Percentiles rank a stretch among this genome's conserved stretches.
phyloP scores from a whole-genome alignment of 2,888 invertebrate genomes.

The Belgica antarctica region DNA sequence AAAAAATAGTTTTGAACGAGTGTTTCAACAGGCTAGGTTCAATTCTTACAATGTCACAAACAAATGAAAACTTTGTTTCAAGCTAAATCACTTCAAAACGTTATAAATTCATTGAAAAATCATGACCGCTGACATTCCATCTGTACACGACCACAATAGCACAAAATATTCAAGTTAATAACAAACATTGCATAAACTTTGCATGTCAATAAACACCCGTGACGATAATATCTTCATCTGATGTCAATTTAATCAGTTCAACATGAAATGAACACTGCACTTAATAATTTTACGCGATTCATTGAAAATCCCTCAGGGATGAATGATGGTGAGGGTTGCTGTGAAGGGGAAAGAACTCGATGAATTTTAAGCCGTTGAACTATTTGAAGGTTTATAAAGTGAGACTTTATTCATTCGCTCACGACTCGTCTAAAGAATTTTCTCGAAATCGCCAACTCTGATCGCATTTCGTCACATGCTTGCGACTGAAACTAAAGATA shows the following conservation, averaged over 20 bases:
- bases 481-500: not conserved
- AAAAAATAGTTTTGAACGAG: no score
- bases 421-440: not conserved
- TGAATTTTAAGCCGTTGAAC: not conserved
- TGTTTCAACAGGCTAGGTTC: not conserved
- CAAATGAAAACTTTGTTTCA: no score
- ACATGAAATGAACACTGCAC: not conserved
- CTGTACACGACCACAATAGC: no score
- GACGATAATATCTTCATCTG: not conserved
- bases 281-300: slow-evolving; percentile 11
- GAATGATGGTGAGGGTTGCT: not conserved
- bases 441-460: not conserved
- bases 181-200: no score
- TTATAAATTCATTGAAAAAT: no score
- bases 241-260: slow-evolving; percentile 13
- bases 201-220: no score
- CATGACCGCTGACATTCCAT: no score
- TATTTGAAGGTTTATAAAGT: not conserved
- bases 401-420: not conserved
- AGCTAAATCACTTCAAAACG: slow-evolving; percentile 1
- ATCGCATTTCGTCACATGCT: slow-evolving; percentile 22
- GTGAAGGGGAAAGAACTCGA: not conserved
- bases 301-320: slow-evolving; percentile 14
- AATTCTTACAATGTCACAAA: no score
- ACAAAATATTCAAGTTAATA: no score